Evolutionary conservation across 2,888 invertebrate species (phyloP), one percentile per base, ranked within the genome.

Genomic region (Synergus japonicus): DNA sequence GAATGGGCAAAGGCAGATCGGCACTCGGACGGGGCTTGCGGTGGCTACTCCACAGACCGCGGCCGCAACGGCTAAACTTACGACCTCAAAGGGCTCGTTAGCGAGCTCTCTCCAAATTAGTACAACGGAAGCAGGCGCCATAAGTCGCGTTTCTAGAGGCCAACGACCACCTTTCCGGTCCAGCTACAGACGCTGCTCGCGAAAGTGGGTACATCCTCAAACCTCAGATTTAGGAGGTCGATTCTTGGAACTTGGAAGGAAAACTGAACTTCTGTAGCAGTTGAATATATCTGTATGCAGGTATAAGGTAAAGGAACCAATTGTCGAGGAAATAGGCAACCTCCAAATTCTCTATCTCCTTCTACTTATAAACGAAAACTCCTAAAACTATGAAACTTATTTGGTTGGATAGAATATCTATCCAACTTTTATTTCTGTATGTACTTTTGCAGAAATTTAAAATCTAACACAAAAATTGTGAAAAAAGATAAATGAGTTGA

Each of bases 81-180:
- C 87, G 87, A 89, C 88, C 90, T 90, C 90, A 90, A 90, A 90
- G 88, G 89, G 87, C 84, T 90, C 89, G 90, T 90, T 90, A 90
- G 88, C 88, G 87, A 88, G 85, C 85, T 80, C 83, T 86, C 85
- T 85, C 85, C 88, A 88, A 90, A 91, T 90, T 90, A 90, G 89
- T 89, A 89, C 89, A 88, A 89, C 85, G 85, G 83, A 83, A 81
- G 46, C 63, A 46, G 69, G 54, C 69, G 66, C 63, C 60, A 37
- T 49, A 76, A 37, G 22, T 64, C 18, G 49, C n/a, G 67, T 64
- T 73, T 73, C 60, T 29, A 66, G 78, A 22, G 43, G 46, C 69
- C 69, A 54, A 15, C 69, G 29, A 37, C 69, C 60, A 64, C 66
- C 77, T 13, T 37, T 29, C 63, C 46, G 41, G 63, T 76, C 18